A percentile compares a stretch with the other conserved stretches of the same genome.
Evolutionary conservation across 2,113 vertebrate genomes (phyloP).

Genomic region (Oreochromis spilurus): DNA sequence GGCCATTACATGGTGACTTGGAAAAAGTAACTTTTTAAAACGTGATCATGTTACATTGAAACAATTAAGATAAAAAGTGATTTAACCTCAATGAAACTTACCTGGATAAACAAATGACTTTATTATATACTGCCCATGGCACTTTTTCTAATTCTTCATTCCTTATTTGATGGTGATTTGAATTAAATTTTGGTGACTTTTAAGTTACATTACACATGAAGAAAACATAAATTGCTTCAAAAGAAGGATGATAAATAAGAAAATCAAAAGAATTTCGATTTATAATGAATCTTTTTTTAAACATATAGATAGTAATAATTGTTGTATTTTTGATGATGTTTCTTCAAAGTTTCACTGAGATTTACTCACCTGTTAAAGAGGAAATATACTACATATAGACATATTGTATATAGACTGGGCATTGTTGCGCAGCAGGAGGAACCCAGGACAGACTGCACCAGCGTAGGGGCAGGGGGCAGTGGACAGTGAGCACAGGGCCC

Average conservation of each 20-base stretch:
- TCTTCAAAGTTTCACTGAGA: not conserved
- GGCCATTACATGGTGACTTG: not conserved
- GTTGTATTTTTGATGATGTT: not conserved
- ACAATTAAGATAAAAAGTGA: not conserved
- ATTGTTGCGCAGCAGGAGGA: not conserved
- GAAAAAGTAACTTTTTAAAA: not conserved
- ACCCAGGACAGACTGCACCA: not conserved
- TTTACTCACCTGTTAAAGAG: not conserved
- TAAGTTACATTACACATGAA: not conserved
- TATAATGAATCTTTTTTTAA: not conserved
- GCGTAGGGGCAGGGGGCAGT: not conserved
- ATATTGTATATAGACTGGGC: not conserved
- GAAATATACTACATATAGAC: not conserved
- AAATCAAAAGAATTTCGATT: not conserved
- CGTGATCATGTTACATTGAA: not conserved
- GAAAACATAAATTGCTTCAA: no score
- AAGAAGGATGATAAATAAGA: no score
- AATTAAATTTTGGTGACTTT: not conserved
- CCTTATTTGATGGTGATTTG: not conserved
- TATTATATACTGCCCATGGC: accelerated
- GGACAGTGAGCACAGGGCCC: not conserved
- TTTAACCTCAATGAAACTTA: not conserved
- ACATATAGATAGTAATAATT: not conserved
- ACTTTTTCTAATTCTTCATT: not conserved
- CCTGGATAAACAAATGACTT: accelerated